Conservation (phyloP, 2,797 vertebrate genomes). For the Hippoglossus hippoglossus region DNA sequence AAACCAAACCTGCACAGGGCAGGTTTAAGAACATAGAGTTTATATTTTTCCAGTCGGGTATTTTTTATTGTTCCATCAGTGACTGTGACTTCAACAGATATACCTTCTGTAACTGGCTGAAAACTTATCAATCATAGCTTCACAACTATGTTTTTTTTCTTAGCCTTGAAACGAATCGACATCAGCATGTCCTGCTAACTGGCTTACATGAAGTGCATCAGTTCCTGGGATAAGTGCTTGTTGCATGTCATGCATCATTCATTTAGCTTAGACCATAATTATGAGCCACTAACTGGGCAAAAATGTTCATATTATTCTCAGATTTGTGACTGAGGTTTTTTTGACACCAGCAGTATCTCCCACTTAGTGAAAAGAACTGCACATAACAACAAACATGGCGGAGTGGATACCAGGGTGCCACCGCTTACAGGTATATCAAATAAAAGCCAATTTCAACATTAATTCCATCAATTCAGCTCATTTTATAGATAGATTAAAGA, state of each 20-base stretch:
- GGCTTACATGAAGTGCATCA: too few relatives aligned
- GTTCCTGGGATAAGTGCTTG: neutral
- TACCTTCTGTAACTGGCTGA: neutral
- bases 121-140: too few relatives aligned
- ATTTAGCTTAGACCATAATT: neutral
- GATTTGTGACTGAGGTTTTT: neutral
- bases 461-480: neutral
- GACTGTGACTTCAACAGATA: neutral
- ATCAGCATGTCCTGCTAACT: too few relatives aligned
- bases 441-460: neutral
- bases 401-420: too few relatives aligned
- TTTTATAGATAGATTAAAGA: neutral
- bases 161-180: too few relatives aligned
- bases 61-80: conserved; percentile 12
- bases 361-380: neutral
- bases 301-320: neutral
- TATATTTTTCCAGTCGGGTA: neutral
- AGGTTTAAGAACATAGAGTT: conserved; percentile 8
- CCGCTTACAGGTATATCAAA: too few relatives aligned
- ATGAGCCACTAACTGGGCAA: neutral
- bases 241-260: neutral
- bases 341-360: neutral
- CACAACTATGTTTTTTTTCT: too few relatives aligned
- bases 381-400: neutral
- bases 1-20: conserved; percentile 1